phyloP scores from a whole-genome alignment of 2,113 vertebrate species.

The Osmerus eperlanus region DNA sequence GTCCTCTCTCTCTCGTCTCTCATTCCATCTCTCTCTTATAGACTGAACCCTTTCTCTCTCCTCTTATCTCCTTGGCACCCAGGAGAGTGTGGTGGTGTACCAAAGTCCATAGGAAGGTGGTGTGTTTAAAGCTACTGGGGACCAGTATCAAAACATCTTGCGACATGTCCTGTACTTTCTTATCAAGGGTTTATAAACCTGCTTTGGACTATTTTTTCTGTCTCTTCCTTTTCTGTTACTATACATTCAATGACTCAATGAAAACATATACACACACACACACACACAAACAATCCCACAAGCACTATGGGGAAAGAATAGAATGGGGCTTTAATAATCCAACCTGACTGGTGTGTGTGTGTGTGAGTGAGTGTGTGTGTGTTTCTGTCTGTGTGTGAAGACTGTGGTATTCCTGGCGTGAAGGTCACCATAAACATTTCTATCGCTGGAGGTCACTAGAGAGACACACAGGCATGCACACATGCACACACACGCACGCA shows the following conservation, averaged over 20 bases:
- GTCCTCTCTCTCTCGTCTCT: neutral
- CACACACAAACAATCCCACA: neutral
- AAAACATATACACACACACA: neutral
- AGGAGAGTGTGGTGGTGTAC: no score
- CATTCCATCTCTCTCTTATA: neutral
- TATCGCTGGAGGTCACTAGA: neutral
- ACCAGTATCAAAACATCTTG: no score
- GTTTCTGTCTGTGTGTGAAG: no score
- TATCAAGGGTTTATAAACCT: neutral
- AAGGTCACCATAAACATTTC: slow-evolving; percentile 3
- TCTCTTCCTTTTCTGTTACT: neutral
- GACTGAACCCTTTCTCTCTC: neutral
- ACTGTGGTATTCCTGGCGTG: neutral
- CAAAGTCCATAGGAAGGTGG: no score
- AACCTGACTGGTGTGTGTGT: neutral
- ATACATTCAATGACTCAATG: neutral
- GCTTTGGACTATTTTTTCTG: neutral
- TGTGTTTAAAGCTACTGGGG: no score
- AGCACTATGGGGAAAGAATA: neutral
- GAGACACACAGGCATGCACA: neutral
- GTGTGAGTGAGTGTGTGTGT: no score
- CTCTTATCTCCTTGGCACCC: neutral
- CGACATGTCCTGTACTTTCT: no score
- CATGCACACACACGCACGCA: neutral
- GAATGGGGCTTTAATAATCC: neutral